A percentile compares a stretch with the other conserved stretches of the same genome.
Evolutionary conservation across 37 sponge, comb jelly and placozoan genomes (phyloP).

Genomic region (Amphimedon queenslandica): DNA sequence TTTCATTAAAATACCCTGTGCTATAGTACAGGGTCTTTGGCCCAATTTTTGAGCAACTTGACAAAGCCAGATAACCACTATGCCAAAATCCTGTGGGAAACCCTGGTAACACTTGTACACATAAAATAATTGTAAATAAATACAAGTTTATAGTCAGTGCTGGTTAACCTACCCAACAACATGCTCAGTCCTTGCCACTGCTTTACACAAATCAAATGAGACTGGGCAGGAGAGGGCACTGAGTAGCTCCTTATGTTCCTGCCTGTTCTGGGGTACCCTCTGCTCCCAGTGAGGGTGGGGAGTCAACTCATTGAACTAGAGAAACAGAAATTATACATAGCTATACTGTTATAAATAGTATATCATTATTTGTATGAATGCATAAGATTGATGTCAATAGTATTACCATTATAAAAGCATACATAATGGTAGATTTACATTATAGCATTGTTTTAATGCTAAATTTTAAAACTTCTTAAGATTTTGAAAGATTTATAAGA

Average conservation of each 20-base stretch:
- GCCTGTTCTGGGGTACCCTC: slow-evolving; percentile 44
- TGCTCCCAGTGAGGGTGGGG: slow-evolving; percentile 24
- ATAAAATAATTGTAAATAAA: neutral
- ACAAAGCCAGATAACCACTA: neutral
- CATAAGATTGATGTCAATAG: no score
- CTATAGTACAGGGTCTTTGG: no score
- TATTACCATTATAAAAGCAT: no score
- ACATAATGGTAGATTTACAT: no score
- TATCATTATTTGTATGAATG: neutral
- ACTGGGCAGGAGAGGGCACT: slow-evolving; percentile 24
- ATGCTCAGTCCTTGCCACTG: slow-evolving; percentile 60
- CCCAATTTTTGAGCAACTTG: neutral
- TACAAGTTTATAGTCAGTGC: neutral
- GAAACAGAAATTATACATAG: neutral
- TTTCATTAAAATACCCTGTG: no score
- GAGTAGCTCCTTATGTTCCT: slow-evolving; percentile 20
- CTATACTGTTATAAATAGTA: neutral
- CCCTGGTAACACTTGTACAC: neutral
- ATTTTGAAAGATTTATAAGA: no score
- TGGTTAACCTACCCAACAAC: slow-evolving; percentile 46
- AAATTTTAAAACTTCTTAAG: no score
- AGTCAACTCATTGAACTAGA: slow-evolving; percentile 65
- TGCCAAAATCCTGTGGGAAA: neutral
- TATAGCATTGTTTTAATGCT: no score
- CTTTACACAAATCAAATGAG: slow-evolving; percentile 30